A percentile compares a stretch with the other conserved stretches of the same genome.
Conservation (phyloP, 2,888 invertebrate genomes). For the Oligia fasciuncula region DNA sequence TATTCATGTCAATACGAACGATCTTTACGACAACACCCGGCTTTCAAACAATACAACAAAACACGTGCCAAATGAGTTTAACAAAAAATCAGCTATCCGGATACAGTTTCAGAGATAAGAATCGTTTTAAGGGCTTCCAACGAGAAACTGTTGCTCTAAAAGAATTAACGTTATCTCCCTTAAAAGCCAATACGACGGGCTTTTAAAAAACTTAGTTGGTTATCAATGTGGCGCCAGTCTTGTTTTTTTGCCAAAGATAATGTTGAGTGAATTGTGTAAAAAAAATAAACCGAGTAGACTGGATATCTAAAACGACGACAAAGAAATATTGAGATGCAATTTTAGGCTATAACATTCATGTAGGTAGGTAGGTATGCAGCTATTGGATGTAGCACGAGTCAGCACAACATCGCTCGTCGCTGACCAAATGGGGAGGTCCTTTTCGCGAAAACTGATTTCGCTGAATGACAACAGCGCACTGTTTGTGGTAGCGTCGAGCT, state of each 20-base stretch:
- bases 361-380: slow-evolving; percentile 23
- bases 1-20: slow-evolving; percentile 54
- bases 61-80: slow-evolving; percentile 77
- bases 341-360: slow-evolving; percentile 15
- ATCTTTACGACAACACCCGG: slow-evolving; percentile 54
- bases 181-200: slow-evolving; percentile 65
- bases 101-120: slow-evolving; percentile 76
- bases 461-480: slow-evolving; percentile 75
- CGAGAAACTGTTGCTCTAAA: slow-evolving; percentile 73
- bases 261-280: slow-evolving; percentile 62
- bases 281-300: slow-evolving; percentile 55
- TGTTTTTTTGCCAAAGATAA: slow-evolving; percentile 74
- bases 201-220: slow-evolving; percentile 67
- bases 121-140: slow-evolving; percentile 76
- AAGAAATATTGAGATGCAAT: slow-evolving; percentile 39
- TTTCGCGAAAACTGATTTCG: slow-evolving; percentile 76
- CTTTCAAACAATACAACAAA: slow-evolving; percentile 69
- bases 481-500: slow-evolving; percentile 61
- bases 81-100: slow-evolving; percentile 74
- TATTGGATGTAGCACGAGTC: slow-evolving; percentile 42
- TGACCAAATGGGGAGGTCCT: slow-evolving; percentile 71
- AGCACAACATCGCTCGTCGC: slow-evolving; percentile 52
- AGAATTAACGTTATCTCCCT: slow-evolving; percentile 71
- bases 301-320: slow-evolving; percentile 55
- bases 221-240: slow-evolving; percentile 80